Base-by-base conservation (phyloP, 35 echinoderm and acorn worm species). In the Apostichopus californicus region DNA sequence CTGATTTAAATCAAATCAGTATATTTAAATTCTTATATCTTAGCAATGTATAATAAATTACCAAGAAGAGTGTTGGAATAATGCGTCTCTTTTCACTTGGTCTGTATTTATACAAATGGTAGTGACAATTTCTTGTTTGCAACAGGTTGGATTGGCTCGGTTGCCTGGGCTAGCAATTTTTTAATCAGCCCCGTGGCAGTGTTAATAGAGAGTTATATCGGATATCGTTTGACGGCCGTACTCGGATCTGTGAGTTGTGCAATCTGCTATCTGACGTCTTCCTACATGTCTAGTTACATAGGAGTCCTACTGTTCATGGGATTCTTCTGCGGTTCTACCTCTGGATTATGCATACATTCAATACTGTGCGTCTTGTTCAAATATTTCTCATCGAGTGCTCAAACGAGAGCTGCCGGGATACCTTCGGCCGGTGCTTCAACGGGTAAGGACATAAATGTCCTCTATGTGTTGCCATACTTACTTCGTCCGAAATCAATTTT, bases 91-190 rank as follows among this genome's bases (percentile, higher is more conserved):
- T 3, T 46, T 46, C 34, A 46, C 34, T 46, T 61, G 58, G 58
- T 8, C 58, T 61, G 12, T 12, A 61, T 61, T 61, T 61, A 61
- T 61, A 9, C 58, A 61, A 61, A 61, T 61, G 8, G 58, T 9
- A 61, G 58, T 61, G 58, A 61, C 58, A 61, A 61, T 82, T 82
- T 53, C 80, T 15, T 82, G 13, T 82, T 53, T 82, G 9, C 55
- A 53, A n/a, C 86, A 89, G 86, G 86, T 65, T 89, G 86, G 86
- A 72, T 89, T 54, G 86, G 86, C 12, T 89, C 86, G 11, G 86
- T 53, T 54, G 86, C 63, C 61, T 89, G 86, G 86, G 60, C 86
- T 6, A 89, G 24, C 55, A 68, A 12, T 53, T 89, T 14, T 23
- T 57, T 89, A 8, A 18, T 66, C 10, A 89, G 86, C 25, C 86